A percentile compares a stretch with the other conserved stretches of the same genome.
These are phyloP conservation scores for Trilocha varians DNA, from an alignment of 2,888 invertebrate genomes.

Conservation along the genomic window DNA sequence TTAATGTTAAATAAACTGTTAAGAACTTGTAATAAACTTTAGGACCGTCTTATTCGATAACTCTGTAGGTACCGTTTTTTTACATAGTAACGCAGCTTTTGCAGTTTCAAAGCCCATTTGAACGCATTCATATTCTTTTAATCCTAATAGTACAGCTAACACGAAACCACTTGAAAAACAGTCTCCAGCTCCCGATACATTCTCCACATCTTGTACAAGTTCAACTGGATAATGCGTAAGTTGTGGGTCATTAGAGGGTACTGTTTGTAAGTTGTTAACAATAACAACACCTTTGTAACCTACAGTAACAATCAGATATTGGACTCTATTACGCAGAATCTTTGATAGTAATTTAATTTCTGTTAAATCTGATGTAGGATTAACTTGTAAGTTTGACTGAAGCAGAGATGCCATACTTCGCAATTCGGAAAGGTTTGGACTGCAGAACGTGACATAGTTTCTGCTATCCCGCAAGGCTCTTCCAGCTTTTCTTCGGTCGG, in stretches of 20 bases:
- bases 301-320: slow-evolving; percentile 76
- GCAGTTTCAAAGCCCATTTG: slow-evolving; percentile 77
- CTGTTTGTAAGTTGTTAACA: slow-evolving; percentile 24
- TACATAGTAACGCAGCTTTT: slow-evolving; percentile 68
- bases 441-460: slow-evolving; percentile 74
- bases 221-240: slow-evolving; percentile 49
- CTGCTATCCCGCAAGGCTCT: slow-evolving; percentile 75
- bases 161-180: slow-evolving; percentile 82
- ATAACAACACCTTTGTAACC: slow-evolving; percentile 75
- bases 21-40: too few species aligned
- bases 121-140: slow-evolving; percentile 72
- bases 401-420: slow-evolving; percentile 75
- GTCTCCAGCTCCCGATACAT: slow-evolving; percentile 89
- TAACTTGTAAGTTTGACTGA: slow-evolving; percentile 26
- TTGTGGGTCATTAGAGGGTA: slow-evolving; percentile 7
- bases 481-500: slow-evolving; percentile 82
- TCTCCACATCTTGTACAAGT: slow-evolving; percentile 64
- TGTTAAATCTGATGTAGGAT: slow-evolving; percentile 18
- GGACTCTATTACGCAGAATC: slow-evolving; percentile 59
- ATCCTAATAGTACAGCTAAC: slow-evolving; percentile 71
- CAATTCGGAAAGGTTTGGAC: slow-evolving; percentile 88
- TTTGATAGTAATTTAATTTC: slow-evolving; percentile 39
- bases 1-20: too few species aligned
- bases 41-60: too few species aligned
- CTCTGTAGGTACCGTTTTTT: slow-evolving; percentile 73